Evolutionary conservation across 2,797 vertebrate species (phyloP).

Genomic region (Atherinosoma microstoma): DNA sequence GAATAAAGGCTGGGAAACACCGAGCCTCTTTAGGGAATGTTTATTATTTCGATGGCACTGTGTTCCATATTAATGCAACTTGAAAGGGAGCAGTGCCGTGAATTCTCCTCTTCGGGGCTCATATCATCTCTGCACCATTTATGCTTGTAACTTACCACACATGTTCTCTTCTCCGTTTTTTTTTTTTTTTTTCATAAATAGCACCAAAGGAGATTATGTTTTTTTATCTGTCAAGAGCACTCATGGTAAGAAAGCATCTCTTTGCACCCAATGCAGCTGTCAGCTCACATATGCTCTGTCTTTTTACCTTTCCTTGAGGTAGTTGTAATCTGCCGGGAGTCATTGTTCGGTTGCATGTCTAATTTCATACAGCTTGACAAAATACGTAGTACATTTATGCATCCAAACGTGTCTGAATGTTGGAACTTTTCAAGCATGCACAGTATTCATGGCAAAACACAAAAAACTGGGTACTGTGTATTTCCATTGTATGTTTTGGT

Average conservation of each 20-base stretch:
- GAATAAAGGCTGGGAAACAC: constrained; percentile 57
- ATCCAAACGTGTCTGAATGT: constrained; percentile 10
- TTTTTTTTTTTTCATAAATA: constrained; percentile 38
- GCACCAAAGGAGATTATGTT: constrained; percentile 69
- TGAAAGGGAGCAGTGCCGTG: constrained; percentile 60
- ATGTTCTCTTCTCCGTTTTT: constrained; percentile 28
- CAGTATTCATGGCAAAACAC: background rate
- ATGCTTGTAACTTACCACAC: constrained; percentile 53
- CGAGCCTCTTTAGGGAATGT: constrained; percentile 58
- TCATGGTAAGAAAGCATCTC: constrained; percentile 53
- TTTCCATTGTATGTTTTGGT: background rate
- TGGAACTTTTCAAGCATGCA: constrained; percentile 15
- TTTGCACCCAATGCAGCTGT: constrained; percentile 71
- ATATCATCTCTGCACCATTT: constrained; percentile 64
- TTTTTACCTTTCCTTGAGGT: constrained; percentile 64
- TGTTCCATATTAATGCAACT: constrained; percentile 63
- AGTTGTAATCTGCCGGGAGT: constrained; percentile 68
- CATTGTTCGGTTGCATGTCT: constrained; percentile 66
- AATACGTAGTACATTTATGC: constrained; percentile 22
- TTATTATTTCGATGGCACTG: constrained; percentile 62
- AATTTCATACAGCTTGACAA: constrained; percentile 67
- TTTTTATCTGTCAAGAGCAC: constrained; percentile 70
- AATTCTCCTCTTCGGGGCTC: constrained; percentile 58
- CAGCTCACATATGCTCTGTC: constrained; percentile 69
- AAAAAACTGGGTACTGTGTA: background rate